Evolutionary conservation across 2,113 vertebrate species (phyloP).

Genomic region (Chloroceryle aenea): DNA sequence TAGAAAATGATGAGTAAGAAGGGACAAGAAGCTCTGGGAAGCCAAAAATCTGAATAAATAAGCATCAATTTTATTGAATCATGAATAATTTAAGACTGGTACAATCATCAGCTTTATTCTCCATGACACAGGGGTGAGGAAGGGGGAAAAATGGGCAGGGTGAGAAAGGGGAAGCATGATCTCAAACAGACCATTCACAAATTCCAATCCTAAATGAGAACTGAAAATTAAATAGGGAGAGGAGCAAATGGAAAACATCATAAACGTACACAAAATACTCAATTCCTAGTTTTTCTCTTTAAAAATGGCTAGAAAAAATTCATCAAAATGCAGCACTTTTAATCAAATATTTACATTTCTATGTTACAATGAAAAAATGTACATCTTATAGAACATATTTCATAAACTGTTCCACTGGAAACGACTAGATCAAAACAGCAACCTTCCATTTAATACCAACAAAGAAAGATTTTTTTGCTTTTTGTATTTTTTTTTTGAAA

Average conservation of each 20-base stretch:
- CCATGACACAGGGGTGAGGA: constrained; percentile 64
- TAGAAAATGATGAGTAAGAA: background rate
- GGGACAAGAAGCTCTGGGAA: constrained; percentile 31
- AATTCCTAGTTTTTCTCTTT: constrained; percentile 90
- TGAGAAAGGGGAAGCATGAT: constrained; percentile 68
- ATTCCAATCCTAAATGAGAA: constrained; percentile 84
- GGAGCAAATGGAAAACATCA: constrained; percentile 72
- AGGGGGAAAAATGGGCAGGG: background rate
- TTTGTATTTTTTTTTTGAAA: constrained; percentile 51
- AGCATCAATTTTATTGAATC: constrained; percentile 96
- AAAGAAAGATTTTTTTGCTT: constrained; percentile 59
- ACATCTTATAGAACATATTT: constrained; percentile 90
- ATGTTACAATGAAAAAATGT: constrained; percentile 93
- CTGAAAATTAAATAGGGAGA: constrained; percentile 85
- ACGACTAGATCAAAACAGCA: constrained; percentile 80
- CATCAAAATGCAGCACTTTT: constrained; percentile 93
- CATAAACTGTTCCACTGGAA: constrained; percentile 82
- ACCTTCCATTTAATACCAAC: constrained; percentile 76
- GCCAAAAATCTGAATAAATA: constrained; percentile 89
- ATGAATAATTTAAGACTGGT: constrained; percentile 99
- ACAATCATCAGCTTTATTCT: constrained; percentile 93
- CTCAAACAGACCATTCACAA: constrained; percentile 79
- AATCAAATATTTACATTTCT: constrained; percentile 94
- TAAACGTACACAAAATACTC: constrained; percentile 96
- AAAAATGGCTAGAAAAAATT: constrained; percentile 96